A percentile compares a stretch with the other conserved stretches of the same genome.
Evolutionary conservation across 2,797 vertebrate genomes (phyloP).

Genomic region (Taeniopygia guttata): DNA sequence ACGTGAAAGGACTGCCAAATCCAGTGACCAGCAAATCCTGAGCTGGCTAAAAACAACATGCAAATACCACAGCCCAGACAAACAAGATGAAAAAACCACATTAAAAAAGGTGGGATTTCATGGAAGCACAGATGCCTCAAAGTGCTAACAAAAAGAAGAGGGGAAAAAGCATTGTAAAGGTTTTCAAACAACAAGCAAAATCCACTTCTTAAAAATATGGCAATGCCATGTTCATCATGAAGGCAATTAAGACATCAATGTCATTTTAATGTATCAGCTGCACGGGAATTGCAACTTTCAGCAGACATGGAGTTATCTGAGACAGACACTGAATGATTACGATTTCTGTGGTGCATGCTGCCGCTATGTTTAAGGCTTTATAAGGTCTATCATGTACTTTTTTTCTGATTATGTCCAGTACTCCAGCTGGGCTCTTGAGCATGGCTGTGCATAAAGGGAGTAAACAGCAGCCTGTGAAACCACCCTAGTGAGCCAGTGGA

Average conservation of each 20-base stretch:
- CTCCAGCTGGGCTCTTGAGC: not conserved
- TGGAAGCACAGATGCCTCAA: slow-evolving; percentile 51
- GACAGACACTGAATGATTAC: not conserved
- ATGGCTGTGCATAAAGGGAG: not conserved
- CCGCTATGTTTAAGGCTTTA: not conserved
- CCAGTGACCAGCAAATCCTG: slow-evolving; percentile 72
- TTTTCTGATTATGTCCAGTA: not conserved
- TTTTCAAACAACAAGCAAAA: not conserved
- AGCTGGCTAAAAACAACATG: slow-evolving; percentile 79
- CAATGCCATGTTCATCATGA: not conserved
- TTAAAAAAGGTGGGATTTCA: slow-evolving; percentile 71
- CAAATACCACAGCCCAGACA: slow-evolving; percentile 72
- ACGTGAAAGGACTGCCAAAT: slow-evolving; percentile 68
- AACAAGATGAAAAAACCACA: slow-evolving; percentile 73
- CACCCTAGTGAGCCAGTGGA: not conserved
- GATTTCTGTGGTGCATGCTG: not conserved
- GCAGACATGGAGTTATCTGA: not conserved
- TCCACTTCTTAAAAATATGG: not conserved
- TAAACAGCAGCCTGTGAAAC: not conserved
- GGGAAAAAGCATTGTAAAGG: not conserved
- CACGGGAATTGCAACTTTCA: not conserved
- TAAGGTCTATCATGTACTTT: not conserved
- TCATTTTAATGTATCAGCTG: not conserved
- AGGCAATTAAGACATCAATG: slow-evolving; percentile 19
- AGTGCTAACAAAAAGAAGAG: slow-evolving; percentile 29